These are phyloP conservation scores for Bryconaethiops microstoma DNA, from an alignment of 2,797 vertebrate genomes.

Conservation along the genomic window DNA sequence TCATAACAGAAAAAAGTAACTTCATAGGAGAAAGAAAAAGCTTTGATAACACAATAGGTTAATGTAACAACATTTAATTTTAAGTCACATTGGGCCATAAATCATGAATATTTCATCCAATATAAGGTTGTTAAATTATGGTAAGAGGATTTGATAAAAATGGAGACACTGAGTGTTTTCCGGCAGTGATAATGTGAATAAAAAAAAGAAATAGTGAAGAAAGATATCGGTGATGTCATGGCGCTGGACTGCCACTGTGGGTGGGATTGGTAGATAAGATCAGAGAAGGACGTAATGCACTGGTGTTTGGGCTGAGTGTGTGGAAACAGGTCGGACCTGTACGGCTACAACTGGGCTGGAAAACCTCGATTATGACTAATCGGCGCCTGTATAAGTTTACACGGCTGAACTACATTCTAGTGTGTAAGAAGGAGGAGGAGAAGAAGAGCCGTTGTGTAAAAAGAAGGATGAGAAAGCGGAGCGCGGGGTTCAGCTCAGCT, in stretches of 20 bases:
- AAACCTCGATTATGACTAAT: slow-evolving; percentile 1
- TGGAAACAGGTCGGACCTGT: slow-evolving; percentile 11
- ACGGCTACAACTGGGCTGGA: background rate
- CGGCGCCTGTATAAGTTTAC: background rate
- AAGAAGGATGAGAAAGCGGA: no score
- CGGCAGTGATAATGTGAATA: background rate
- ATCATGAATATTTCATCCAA: no score
- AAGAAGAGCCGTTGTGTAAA: no score
- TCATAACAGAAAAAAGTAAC: no score
- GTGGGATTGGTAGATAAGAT: background rate
- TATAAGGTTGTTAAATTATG: no score
- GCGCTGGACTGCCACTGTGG: background rate
- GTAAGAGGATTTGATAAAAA: no score
- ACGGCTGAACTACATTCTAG: background rate
- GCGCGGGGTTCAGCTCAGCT: background rate
- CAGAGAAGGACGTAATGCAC: background rate
- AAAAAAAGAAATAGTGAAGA: background rate
- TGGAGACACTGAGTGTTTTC: no score
- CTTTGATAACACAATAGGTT: no score
- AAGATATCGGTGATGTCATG: background rate
- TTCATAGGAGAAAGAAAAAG: no score
- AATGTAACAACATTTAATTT: no score
- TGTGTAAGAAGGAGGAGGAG: background rate
- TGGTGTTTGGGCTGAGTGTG: background rate
- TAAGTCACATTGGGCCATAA: no score